Conservation (phyloP, 2,888 invertebrate species). For the Bombyx huttoni region DNA sequence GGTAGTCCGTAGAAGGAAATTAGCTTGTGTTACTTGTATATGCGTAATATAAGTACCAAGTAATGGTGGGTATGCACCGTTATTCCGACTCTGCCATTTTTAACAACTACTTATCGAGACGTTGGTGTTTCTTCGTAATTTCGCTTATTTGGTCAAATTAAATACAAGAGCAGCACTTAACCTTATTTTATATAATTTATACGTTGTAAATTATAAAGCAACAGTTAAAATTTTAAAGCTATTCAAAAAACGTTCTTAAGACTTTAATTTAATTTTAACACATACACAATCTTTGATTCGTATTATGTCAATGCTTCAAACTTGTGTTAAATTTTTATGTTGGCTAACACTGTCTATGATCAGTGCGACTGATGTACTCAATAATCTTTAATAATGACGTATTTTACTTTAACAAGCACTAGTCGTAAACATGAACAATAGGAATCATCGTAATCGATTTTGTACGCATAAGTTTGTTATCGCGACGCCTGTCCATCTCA, state of each 20-base stretch:
- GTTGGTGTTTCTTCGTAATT: slow-evolving; percentile 20
- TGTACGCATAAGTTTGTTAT: slow-evolving; percentile 17
- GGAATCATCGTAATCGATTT: slow-evolving; percentile 8
- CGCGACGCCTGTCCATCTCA: slow-evolving; percentile 21
- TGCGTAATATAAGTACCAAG: slow-evolving; percentile 35
- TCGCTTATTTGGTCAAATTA: background rate
- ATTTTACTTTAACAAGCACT: slow-evolving; percentile 4
- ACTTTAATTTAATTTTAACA: no score
- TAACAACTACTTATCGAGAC: slow-evolving; percentile 31
- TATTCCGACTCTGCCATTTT: slow-evolving; percentile 41
- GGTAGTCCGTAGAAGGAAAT: slow-evolving; percentile 44
- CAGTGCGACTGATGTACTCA: background rate
- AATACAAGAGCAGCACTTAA: background rate
- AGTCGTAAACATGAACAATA: slow-evolving; percentile 9
- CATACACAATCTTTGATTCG: no score
- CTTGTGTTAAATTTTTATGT: no score
- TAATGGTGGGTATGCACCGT: slow-evolving; percentile 52
- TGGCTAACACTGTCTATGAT: no score
- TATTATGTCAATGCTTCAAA: no score
- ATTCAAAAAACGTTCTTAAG: no score
- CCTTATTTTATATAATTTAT: background rate
- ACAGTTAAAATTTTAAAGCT: background rate
- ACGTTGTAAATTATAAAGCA: background rate
- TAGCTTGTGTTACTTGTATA: slow-evolving; percentile 40
- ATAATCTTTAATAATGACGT: background rate